These are phyloP conservation scores for Caenorhabditis drosophilae DNA, from an alignment of 2,888 invertebrate species.

Conservation along the genomic window DNA sequence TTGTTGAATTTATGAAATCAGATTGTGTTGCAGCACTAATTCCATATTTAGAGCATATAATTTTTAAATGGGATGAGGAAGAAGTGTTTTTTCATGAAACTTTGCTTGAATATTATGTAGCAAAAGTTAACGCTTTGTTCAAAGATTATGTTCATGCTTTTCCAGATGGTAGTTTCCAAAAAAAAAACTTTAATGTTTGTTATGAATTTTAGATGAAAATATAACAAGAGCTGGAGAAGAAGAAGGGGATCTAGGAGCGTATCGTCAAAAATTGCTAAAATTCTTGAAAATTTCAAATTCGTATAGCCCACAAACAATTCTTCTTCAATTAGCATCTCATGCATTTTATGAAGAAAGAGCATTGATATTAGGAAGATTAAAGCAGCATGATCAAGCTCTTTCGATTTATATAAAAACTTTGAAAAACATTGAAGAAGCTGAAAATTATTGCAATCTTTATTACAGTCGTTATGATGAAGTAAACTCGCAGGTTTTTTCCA, in stretches of 20 bases:
- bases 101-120: conserved; percentile 85
- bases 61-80: conserved; percentile 85
- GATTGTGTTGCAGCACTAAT: conserved; percentile 81
- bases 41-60: conserved; percentile 91
- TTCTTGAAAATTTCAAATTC: conserved; percentile 55
- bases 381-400: conserved; percentile 84
- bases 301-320: conserved; percentile 59
- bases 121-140: conserved; percentile 74
- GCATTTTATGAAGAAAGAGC: conserved; percentile 89
- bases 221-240: conserved; percentile 70
- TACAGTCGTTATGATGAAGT: conserved; percentile 55
- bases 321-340: conserved; percentile 55
- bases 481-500: conserved; percentile 52
- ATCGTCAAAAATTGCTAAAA: conserved; percentile 75
- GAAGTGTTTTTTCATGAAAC: conserved; percentile 88
- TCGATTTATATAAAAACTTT: conserved; percentile 88
- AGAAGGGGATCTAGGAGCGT: conserved; percentile 73
- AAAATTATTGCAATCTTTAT: conserved; percentile 77
- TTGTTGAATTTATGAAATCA: conserved; percentile 85
- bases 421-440: conserved; percentile 82
- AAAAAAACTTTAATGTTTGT: not conserved
- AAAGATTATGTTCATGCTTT: conserved; percentile 70
- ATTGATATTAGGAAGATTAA: conserved; percentile 87
- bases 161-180: conserved; percentile 61
- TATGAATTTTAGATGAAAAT: conserved; percentile 67